Conservation (phyloP, 2,797 vertebrate species). For the Oryzias dopingdopingensis region DNA sequence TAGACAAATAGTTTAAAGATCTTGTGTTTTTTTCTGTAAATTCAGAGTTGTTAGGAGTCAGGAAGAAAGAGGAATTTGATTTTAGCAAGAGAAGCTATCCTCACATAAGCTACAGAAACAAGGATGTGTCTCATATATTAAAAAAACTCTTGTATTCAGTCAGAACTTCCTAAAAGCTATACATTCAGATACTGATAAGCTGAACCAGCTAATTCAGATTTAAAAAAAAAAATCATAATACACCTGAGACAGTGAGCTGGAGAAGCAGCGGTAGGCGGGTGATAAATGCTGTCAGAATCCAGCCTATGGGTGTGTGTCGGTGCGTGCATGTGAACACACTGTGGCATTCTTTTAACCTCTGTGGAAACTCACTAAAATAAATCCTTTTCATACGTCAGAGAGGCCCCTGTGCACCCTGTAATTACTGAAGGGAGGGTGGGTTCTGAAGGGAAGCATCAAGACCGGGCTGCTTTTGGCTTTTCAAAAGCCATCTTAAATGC, state of each 20-base stretch:
- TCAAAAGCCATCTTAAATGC: constrained; percentile 70
- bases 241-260: constrained; percentile 29
- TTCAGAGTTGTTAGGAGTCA: constrained; percentile 35
- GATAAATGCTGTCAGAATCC: constrained; percentile 69
- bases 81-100: constrained; percentile 27
- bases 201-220: constrained; percentile 4
- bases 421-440: constrained; percentile 75
- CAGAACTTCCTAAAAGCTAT: constrained; percentile 16
- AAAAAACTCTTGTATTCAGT: constrained; percentile 28
- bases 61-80: constrained; percentile 49
- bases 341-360: constrained; percentile 83
- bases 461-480: constrained; percentile 63
- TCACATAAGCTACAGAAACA: constrained; percentile 41
- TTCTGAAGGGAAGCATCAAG: constrained; percentile 66
- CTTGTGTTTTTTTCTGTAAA: constrained; percentile 50
- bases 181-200: neutral
- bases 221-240: constrained; percentile 8
- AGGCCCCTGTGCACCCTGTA: constrained; percentile 81
- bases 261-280: constrained; percentile 49
- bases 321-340: constrained; percentile 56
- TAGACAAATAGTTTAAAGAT: constrained; percentile 39
- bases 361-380: constrained; percentile 85
- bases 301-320: constrained; percentile 46
- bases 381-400: constrained; percentile 82
- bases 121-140: constrained; percentile 32